Evolutionary conservation across 2,888 invertebrate species (phyloP), one percentile per base, ranked within the genome.

Genomic region (Portevinia maculata): DNA sequence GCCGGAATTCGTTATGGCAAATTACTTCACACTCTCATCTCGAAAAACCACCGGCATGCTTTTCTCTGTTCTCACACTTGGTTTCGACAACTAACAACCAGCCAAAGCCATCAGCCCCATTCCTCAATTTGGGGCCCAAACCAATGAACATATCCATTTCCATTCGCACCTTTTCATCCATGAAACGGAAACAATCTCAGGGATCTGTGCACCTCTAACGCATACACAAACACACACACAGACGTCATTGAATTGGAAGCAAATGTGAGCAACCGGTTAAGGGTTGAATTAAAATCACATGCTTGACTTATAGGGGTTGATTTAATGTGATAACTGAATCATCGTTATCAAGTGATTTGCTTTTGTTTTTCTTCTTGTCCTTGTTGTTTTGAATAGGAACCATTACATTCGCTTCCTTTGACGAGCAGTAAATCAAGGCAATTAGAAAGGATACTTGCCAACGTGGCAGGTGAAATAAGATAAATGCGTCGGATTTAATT

Each of bases 201-300:
- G 48, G 71, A 70, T 60, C 71, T 83, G 34, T 62, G 53, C 17
- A 13, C 17, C 34, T 15, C 28, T 8, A 6, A n/a, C 62, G 15
- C 70, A 30, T 32, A 13, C 15, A 5, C 19, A 55, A 1, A 24
- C 32, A 67, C 17, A 41, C 46, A 50, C 37, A 41, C 53, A 30
- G 55, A 17, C 15, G 5, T 13, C 44, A 6, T 24, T 37, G 48
- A 59, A 37, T 67, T 50, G 71, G 78, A 81, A 78, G 83, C 83
- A 83, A 81, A 83, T 83, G 83, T 83, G 83, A 83, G 83, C 83
- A 83, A 83, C 83, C 83, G 78, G 83, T 83, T 83, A 83, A 83
- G 83, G 83, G 83, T 78, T 83, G 83, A 83, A 83, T 83, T 83
- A 83, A 83, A 83, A 83, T 83, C 78, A 83, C 78, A 83, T 71